A percentile compares a stretch with the other conserved stretches of the same genome.
phyloP scores from a whole-genome alignment of 1,140 invertebrate species.

The Cyclargus thomasi region DNA sequence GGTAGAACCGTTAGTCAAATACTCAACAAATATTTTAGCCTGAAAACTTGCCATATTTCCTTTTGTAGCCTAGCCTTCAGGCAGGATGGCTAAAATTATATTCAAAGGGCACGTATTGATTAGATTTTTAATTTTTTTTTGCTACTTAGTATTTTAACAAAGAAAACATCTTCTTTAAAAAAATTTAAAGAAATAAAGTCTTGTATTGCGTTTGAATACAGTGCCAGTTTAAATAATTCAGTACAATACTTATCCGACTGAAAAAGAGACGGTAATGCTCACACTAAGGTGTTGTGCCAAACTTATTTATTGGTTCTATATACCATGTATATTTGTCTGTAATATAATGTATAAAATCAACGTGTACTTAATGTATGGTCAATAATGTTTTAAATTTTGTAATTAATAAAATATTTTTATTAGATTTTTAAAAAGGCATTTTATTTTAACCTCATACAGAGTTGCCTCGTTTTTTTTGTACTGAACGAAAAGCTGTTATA shows the following conservation, averaged over 20 bases:
- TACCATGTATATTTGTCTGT: slow-evolving; percentile 23
- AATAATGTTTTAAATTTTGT: slow-evolving; percentile 1
- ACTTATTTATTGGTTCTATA: slow-evolving; percentile 19
- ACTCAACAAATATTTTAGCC: neutral
- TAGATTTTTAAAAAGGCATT: slow-evolving; percentile 4
- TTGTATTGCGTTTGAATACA: neutral
- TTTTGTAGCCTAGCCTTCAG: neutral
- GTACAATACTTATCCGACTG: neutral
- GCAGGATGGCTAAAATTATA: neutral
- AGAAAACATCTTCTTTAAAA: neutral
- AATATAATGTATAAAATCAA: slow-evolving; percentile 17
- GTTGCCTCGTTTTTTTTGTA: too few species aligned
- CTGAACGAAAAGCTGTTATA: too few species aligned
- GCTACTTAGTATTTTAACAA: neutral
- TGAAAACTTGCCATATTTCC: neutral
- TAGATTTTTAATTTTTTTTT: neutral
- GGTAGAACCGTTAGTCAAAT: too few species aligned
- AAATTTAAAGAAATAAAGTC: neutral
- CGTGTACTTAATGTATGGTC: slow-evolving; percentile 10
- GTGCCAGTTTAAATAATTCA: neutral
- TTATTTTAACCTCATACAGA: neutral
- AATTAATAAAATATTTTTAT: slow-evolving; percentile 13
- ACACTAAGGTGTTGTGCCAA: slow-evolving; percentile 7
- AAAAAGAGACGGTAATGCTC: neutral
- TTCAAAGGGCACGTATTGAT: neutral